Evolutionary conservation across 2,888 invertebrate genomes (phyloP), one percentile per base, ranked within the genome.

Genomic region (Eilema caniola): DNA sequence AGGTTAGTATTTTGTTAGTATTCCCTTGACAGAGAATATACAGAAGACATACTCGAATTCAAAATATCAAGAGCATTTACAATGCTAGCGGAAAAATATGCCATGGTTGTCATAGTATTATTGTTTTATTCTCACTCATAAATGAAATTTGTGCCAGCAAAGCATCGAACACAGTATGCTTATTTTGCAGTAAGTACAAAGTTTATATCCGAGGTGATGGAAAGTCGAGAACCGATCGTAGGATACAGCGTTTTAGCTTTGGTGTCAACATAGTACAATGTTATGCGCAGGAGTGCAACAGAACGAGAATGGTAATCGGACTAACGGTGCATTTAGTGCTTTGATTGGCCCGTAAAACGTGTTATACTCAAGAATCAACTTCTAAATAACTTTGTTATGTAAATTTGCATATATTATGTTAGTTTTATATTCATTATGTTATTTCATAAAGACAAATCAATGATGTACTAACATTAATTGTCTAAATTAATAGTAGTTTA

Each of bases 281-380:
- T 82, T 85, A 77, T 83, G 84, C 80, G 78, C 82, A 78, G 80
- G 82, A 83, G 77, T 83, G 84, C 82, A 81, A 87, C 88, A 88
- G 82, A 85, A 84, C 83, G 73, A 83, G 92, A 91, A 93, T 93
- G 85, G 85, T 88, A 92, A 93, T 89, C 81, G 85, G 88, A 86
- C 87, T 92, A 92, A 92, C 92, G 89, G 92, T 88, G 74, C 61
- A 57, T 76, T 76, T 74, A 85, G 80, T 79, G 76, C 80, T 82
- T 79, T 82, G 76, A 87, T 86, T 78, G 73, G 69, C 74, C 62
- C 67, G 25, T 75, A 78, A 80, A 56, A 60, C 24, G 31, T 65
- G 23, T 61, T 53, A 67, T 60, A 62, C 23, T 53, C 59, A 25
- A 25, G 25, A 53, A 25, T 70, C 24, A 31, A 65, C 62, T 66